Evolutionary conservation across 2,113 vertebrate genomes (phyloP), one percentile per base, ranked within the genome.

Genomic region (Alethe diademata): DNA sequence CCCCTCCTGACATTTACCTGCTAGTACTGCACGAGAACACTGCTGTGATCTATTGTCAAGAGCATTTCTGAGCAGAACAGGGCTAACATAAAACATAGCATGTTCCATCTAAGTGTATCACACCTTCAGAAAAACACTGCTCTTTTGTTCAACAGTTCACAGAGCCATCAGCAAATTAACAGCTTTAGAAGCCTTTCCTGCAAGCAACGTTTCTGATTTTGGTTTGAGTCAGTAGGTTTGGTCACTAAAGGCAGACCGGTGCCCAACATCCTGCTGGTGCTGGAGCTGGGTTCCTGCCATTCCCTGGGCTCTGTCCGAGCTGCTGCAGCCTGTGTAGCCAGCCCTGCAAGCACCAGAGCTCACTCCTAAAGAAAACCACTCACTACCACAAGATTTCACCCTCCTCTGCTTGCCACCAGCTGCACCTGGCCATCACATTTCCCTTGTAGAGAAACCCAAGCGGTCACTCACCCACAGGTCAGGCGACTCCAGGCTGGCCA

Each of bases 401-500:
- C 19, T 53, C 20, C 5, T 36, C 24, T 54, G 28, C 36, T 56
- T 9, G 16, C 62, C 24, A n/a, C 43, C 45, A 79, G 17, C 79
- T 18, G 3, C 12, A 7, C 7, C 33, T 2, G 1, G 12, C 17
- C 6, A 3, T 7, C 19, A 9, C 40, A 1, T 19, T 70, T 36
- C 12, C 50, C 54, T 26, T 1, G 2, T 0, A 61, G 14, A 75
- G 15, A 72, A 78, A 19, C 5, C 11, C 14, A 5, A 78, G 26
- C 4, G 8, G 4, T 22, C 22, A 67, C 93, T 87, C 35, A 91
- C 78, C 79, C 11, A 5, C 2, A 6, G 8, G 11, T 9, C 31
- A 22, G 4, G 48, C 0, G 0, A 9, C 43, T 20, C 42, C 23
- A 2, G 17, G 7, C 3, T 2, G 11, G 6, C 18, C 15, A 12